phyloP scores from a whole-genome alignment of 1,140 invertebrate genomes.

The Macrosteles quadrilineatus region DNA sequence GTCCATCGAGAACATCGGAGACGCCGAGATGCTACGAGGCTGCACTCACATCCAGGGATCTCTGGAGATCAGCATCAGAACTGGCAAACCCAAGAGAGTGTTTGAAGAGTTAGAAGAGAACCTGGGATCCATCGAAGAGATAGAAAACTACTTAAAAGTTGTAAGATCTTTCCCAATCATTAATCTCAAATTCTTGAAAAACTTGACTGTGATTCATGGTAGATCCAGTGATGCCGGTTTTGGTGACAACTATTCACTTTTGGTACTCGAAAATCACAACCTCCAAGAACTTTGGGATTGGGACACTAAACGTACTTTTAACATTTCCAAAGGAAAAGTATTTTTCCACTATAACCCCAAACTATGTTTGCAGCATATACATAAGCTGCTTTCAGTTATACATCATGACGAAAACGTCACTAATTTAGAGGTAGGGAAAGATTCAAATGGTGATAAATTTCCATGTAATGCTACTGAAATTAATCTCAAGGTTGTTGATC shows the following conservation, averaged over 20 bases:
- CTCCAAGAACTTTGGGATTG: conserved; percentile 87
- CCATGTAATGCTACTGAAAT: conserved; percentile 64
- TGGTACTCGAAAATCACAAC: conserved; percentile 88
- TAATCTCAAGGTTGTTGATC: conserved; percentile 26
- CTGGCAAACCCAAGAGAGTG: conserved; percentile 28
- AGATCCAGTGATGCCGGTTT: conserved; percentile 37
- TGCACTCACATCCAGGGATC: conserved; percentile 81
- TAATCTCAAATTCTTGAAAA: conserved; percentile 85
- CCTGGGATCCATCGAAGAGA: conserved; percentile 74
- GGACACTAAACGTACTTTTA: conserved; percentile 50
- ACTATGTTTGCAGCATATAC: conserved; percentile 80
- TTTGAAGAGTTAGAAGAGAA: conserved; percentile 73
- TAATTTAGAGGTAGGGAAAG: conserved; percentile 68
- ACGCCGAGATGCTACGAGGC: conserved; percentile 71
- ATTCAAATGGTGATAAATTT: conserved; percentile 88
- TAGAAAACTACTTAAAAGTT: conserved; percentile 77
- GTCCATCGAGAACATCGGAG: conserved; percentile 70
- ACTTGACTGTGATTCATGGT: conserved; percentile 69
- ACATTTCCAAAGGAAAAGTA: conserved; percentile 64
- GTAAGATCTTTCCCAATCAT: conserved; percentile 76
- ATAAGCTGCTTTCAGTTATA: conserved; percentile 41
- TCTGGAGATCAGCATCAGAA: conserved; percentile 80
- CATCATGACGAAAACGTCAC: conserved; percentile 22
- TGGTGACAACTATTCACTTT: conserved; percentile 61
- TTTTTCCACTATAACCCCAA: conserved; percentile 95